phyloP scores from a whole-genome alignment of 2,888 invertebrate genomes.

The Phengaris arion region DNA sequence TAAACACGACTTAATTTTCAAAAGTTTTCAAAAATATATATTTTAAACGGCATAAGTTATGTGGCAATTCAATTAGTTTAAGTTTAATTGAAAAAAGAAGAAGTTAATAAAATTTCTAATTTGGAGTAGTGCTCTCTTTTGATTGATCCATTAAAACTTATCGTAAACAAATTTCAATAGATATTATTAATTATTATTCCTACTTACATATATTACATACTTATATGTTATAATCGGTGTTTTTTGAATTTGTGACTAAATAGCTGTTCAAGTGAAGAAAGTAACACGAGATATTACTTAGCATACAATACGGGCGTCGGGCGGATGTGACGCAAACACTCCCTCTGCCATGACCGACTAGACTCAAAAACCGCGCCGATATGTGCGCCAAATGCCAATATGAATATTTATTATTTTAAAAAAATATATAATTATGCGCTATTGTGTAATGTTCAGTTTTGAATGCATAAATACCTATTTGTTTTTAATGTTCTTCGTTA shows the following conservation, averaged over 20 bases:
- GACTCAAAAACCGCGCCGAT: conserved; percentile 8
- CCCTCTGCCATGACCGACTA: conserved; percentile 1
- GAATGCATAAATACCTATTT: background rate
- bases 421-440: background rate
- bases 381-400: background rate
- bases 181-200: too few species aligned
- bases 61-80: background rate
- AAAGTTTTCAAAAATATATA: background rate
- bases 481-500: background rate
- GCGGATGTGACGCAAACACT: conserved; percentile 3
- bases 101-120: background rate
- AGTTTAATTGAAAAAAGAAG: background rate
- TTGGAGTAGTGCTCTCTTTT: background rate
- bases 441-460: conserved; percentile 15
- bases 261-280: background rate
- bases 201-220: too few species aligned
- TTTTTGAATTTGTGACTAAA: background rate
- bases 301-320: background rate
- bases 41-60: background rate
- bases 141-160: background rate
- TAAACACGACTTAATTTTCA: background rate
- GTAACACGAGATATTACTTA: conserved; percentile 14
- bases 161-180: background rate
- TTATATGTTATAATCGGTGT: background rate
- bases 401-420: conserved; percentile 9